Percentiles rank a stretch among this genome's conserved stretches.
phyloP scores from a whole-genome alignment of 1,140 invertebrate species.

The Hestina assimilis region DNA sequence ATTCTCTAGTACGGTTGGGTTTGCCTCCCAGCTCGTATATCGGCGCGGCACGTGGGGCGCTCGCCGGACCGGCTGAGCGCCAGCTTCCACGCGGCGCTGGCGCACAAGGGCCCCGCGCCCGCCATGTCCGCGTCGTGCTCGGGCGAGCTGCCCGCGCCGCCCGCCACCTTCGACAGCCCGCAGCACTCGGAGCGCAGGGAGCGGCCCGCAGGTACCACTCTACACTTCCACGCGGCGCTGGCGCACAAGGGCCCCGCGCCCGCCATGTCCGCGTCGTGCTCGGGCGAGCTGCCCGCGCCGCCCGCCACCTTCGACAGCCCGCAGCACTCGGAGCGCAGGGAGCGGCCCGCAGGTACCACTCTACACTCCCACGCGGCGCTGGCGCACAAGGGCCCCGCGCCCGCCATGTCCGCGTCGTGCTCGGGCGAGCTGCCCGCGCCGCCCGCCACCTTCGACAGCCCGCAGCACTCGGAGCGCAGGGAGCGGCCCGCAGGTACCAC shows the following conservation, averaged over 20 bases:
- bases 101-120: constrained; percentile 42
- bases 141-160: constrained; percentile 47
- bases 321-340: constrained; percentile 80
- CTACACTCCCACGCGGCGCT: constrained; percentile 80
- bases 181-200: constrained; percentile 80
- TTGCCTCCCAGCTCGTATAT: constrained; percentile 68
- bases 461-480: constrained; percentile 80
- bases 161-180: constrained; percentile 50
- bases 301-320: constrained; percentile 52
- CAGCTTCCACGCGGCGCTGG: constrained; percentile 80
- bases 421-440: constrained; percentile 53
- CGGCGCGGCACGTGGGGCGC: constrained; percentile 77
- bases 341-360: constrained; percentile 63
- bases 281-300: constrained; percentile 46
- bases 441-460: constrained; percentile 50
- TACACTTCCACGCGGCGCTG: constrained; percentile 80
- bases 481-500: constrained; percentile 80
- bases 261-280: constrained; percentile 53
- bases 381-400: constrained; percentile 39
- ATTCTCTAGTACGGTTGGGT: too few relatives aligned
- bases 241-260: constrained; percentile 40
- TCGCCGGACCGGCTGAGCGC: constrained; percentile 85
- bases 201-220: constrained; percentile 62
- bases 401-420: constrained; percentile 51
- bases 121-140: constrained; percentile 56